Conservation (phyloP, 2,888 invertebrate genomes). For the Lymantria dispar region DNA sequence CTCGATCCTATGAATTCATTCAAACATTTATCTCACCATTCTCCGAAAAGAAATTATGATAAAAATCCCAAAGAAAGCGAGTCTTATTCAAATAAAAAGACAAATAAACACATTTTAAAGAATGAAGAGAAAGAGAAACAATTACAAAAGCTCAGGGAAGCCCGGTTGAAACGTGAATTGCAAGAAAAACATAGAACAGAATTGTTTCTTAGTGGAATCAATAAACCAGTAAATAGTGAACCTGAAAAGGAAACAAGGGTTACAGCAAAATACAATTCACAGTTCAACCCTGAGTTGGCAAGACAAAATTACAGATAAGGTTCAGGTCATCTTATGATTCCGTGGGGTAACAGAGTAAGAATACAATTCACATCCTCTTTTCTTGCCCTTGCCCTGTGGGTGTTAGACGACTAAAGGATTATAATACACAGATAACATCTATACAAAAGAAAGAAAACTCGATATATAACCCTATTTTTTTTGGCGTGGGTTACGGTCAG, state of each 20-base stretch:
- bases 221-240: constrained; percentile 42
- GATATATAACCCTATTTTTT: too few relatives aligned
- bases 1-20: constrained; percentile 90
- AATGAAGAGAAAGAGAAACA: constrained; percentile 55
- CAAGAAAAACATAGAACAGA: constrained; percentile 89
- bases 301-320: constrained; percentile 86
- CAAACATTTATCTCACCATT: constrained; percentile 62
- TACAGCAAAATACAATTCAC: constrained; percentile 95
- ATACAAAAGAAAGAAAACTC: too few relatives aligned
- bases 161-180: constrained; percentile 90
- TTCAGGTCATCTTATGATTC: too few relatives aligned
- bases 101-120: constrained; percentile 35
- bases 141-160: constrained; percentile 87
- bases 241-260: constrained; percentile 52
- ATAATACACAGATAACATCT: too few relatives aligned
- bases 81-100: constrained; percentile 26
- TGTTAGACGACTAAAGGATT: too few relatives aligned
- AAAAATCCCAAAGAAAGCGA: constrained; percentile 3
- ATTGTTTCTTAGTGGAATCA: constrained; percentile 86
- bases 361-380: too few relatives aligned
- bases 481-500: too few relatives aligned
- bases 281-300: constrained; percentile 96
- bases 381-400: too few relatives aligned
- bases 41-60: constrained; percentile 31
- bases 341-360: too few relatives aligned